Evolutionary conservation across 1,140 invertebrate species (phyloP), one percentile per base, ranked within the genome.

Genomic region (Diprion similis): DNA sequence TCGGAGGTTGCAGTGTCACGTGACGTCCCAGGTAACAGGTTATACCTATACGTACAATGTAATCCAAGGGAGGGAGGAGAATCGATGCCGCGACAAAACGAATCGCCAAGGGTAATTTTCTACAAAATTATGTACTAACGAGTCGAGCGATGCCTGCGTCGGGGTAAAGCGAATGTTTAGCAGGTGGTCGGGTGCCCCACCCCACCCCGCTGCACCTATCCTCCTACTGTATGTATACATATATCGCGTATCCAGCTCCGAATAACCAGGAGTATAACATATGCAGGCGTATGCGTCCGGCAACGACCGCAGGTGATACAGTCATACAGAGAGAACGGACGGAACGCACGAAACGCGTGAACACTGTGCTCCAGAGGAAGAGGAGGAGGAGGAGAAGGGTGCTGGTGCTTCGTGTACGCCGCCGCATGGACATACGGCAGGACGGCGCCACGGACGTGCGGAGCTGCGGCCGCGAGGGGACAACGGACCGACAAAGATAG

Each of bases 401-500:
- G 17, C 47, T 10, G 72, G 45, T 24, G 59, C 24, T 37, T 37
- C 47, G 70, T 64, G 70, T 51, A 65, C 59, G 45, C 67, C 24
- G 51, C 51, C 66, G 66, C 37, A 19, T 68, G 66, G 66, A 68
- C 37, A 18, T 68, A 64, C 59, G 59, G 59, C 13, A 15, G 59
- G 59, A 68, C 18, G 19, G 66, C 17, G 17, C 18, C 19, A 45
- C 37, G 66, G 66, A 68, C 66, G 17, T 68, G 66, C 37, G 17
- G 24, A 37, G 11, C 74, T 77, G 81, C 77, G 76, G 74, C 73
- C 74, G 77, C 80, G 83, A 82, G 84, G 85, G 86, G 85, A 87
- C 86, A 87, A 59, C 51, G 51, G 80, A 84, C 86, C 81, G 84
- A 87, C 86, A 85, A 84, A 87, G 86, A 88, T 87, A 88, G 87